Evolutionary conservation across 1,140 invertebrate species (phyloP).

Genomic region (Drosophila tsacasi): DNA sequence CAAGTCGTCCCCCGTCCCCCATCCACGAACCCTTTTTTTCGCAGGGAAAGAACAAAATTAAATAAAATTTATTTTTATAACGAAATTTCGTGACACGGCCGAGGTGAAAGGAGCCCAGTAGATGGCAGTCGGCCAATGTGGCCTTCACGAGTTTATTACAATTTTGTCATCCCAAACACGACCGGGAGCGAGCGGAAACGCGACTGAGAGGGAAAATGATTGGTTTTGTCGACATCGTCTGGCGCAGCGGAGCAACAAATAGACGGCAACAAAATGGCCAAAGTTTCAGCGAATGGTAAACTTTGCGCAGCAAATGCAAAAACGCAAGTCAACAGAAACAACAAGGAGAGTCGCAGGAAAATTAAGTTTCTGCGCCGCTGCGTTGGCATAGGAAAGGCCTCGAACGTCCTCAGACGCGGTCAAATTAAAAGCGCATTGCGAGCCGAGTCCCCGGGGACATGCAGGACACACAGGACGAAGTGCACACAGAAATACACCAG

Average conservation of each 20-base stretch:
- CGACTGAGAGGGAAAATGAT: conserved; percentile 60
- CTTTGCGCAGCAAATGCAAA: conserved; percentile 70
- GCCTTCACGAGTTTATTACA: conserved; percentile 72
- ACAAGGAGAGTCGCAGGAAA: conserved; percentile 42
- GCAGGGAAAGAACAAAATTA: conserved; percentile 5
- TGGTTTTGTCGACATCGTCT: conserved; percentile 70
- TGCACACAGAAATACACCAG: too few species aligned
- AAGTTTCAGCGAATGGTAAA: conserved; percentile 67
- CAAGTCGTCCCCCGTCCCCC: not conserved
- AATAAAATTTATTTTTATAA: conserved; percentile 61
- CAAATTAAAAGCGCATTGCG: conserved; percentile 74
- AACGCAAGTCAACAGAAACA: conserved; percentile 60
- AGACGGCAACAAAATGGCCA: conserved; percentile 69
- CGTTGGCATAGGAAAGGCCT: conserved; percentile 63
- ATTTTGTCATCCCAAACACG: conserved; percentile 57
- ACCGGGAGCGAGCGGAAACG: conserved; percentile 20
- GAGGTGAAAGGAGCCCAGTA: conserved; percentile 11
- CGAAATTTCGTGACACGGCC: conserved; percentile 70
- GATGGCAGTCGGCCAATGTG: conserved; percentile 71
- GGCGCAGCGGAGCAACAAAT: conserved; percentile 75
- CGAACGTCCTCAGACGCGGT: conserved; percentile 63
- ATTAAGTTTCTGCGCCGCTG: conserved; percentile 77
- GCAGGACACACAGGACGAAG: not conserved
- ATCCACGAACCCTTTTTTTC: conserved; percentile 1
- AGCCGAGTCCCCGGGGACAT: conserved; percentile 13